Base-by-base conservation (phyloP, 2,797 vertebrate species). In the Sebastes nivosus region DNA sequence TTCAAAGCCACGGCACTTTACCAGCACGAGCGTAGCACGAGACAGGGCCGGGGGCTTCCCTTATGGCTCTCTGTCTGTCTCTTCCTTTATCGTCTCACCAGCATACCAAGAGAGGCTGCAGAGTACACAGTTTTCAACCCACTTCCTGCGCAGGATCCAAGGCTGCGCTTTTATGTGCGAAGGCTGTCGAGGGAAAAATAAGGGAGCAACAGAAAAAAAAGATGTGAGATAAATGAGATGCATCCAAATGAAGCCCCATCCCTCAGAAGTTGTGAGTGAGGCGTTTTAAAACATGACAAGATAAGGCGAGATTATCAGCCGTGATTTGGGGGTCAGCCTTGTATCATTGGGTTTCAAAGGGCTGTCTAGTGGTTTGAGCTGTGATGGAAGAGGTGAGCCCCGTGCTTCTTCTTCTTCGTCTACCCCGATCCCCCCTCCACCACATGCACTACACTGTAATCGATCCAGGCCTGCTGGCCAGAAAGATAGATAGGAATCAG, bases 211-310 rank as follows among this genome's bases (percentile, higher is more conserved):
- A 72, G 87, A 68, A 60, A 22, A 78, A 68, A 84, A 75, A 78
- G 86, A 92, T 77, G 67, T 20, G 85, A 93, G 90, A 94, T 94
- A 89, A 92, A 89, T 86, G 83, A 87, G 84, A 93, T 75, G 77
- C 85, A 87, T 92, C 83, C 79, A 87, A 93, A 90, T 87, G 82
- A 91, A 82, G 81, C 82, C 65, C 29, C 77, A 25, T 88, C 82
- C 84, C 65, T 95, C 85, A 92, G 92, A 94, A 87, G 91, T 83
- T 87, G 86, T 75, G 86, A 94, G 92, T 88, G 86, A 90, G 92
- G 90, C 88, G 30, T 93, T 95, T 92, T 75, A 92, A 93, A 94
- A 94, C 89, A 92, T 71, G 88, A 88, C 85, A 88, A 93, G 93
- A 94, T 94, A 94, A 94, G 90, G 50, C 30, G 24, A 85, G 93